Evolutionary conservation across 2,797 vertebrate genomes (phyloP), one percentile per base, ranked within the genome.

Genomic region (Erpetoichthys calabaricus): DNA sequence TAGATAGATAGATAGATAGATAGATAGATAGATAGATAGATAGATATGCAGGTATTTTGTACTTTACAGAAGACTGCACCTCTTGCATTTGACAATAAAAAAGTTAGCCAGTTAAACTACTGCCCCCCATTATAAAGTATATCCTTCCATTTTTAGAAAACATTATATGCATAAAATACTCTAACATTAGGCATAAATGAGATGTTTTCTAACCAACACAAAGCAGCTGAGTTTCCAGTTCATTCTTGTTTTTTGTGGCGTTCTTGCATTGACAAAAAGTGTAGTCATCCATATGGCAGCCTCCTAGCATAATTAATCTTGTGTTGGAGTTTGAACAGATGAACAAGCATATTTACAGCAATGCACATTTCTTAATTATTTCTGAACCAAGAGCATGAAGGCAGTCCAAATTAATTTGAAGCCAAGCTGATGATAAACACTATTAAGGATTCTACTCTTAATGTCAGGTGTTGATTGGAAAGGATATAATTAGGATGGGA

Each of bases 321-420:
- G 61, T 56, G 50, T 45, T 51, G 47, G 60, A 62, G 52, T 46
- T 47, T 44, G 50, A 45, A 50, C 10, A 56, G 58, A 53, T 45
- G 43, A 54, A 25, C 9, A 49, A 51, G 59, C 59, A 56, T 44
- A 10, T 56, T 56, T 49, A 59, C 49, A 55, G 47, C 43, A 6
- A 54, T 55, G 49, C 57, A 58, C 57, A 45, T 59, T 55, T 53
- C 58, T 63, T 59, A 59, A 59, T 63, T 59, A 63, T 59, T 59
- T 59, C 62, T 56, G 51, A 59, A 59, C 49, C 43, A 6, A 45
- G 53, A 62, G 53, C 61, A 62, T 58, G 61, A 59, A 55, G 61
- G 45, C 50, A 57, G 55, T 60, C 55, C 58, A 63, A 60, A 63
- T 63, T 59, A 57, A 63, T 63, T 60, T 60, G 51, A 57, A 63